These are phyloP conservation scores for Meteorus colon DNA, from an alignment of 2,888 invertebrate species.

Conservation along the genomic window DNA sequence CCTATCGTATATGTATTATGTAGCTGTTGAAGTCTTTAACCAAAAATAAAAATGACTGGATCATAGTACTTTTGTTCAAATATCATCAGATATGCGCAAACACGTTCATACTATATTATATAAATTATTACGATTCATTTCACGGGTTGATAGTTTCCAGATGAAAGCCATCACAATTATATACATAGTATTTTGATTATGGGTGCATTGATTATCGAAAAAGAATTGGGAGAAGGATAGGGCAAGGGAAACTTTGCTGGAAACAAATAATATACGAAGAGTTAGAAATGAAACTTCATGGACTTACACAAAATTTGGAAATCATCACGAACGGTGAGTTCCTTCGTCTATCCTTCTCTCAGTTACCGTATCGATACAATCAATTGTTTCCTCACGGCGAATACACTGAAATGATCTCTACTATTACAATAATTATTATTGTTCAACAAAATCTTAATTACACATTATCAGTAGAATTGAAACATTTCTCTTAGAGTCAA, in stretches of 20 bases:
- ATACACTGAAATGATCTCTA: conserved; percentile 51
- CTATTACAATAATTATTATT: background rate
- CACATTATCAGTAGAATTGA: conserved; percentile 12
- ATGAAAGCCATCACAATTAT: conserved; percentile 22
- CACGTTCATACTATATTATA: conserved; percentile 56
- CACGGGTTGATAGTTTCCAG: conserved; percentile 2
- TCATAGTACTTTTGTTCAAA: background rate
- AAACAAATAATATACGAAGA: conserved; percentile 53
- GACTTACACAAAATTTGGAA: conserved; percentile 58
- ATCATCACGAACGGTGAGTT: conserved; percentile 69
- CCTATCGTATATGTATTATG: background rate
- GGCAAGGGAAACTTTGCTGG: conserved; percentile 61
- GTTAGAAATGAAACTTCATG: conserved; percentile 56
- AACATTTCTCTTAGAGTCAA: conserved; percentile 41
- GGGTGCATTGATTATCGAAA: conserved; percentile 35
- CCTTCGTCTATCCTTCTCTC: conserved; percentile 73
- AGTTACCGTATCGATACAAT: conserved; percentile 58
- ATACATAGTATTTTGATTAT: conserved; percentile 38
- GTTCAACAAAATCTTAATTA: background rate
- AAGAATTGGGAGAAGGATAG: conserved; percentile 71
- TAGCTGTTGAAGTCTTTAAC: background rate
- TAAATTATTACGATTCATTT: background rate
- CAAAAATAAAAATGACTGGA: conserved; percentile 3
- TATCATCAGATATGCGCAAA: conserved; percentile 37
- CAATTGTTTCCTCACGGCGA: conserved; percentile 32